Evolutionary conservation across 2,797 vertebrate genomes (phyloP), one percentile per base, ranked within the genome.

Genomic region (Babyrousa celebensis): DNA sequence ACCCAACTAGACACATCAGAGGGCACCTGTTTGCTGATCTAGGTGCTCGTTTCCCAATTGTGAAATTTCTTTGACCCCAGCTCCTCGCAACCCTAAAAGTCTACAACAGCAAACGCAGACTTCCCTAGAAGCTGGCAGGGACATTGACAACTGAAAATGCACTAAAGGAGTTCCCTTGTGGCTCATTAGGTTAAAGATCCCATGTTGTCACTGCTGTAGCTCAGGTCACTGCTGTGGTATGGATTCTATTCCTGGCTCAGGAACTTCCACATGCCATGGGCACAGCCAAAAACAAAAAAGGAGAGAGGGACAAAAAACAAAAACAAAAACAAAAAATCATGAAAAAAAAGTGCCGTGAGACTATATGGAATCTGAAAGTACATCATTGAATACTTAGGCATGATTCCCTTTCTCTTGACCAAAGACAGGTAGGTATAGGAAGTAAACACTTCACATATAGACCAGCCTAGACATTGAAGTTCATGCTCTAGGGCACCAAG

Each of bases 101-200:
- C 40, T 65, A 62, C 88, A 52, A 56, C n/a, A 70, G 48, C 23
- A 68, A 56, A 27, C 12, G 68, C 29, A 43, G 62, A 43, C 62
- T 40, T 14, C 23, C 18, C 11, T 56, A 18, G 56, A 65, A 88
- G 14, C 36, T 32, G 78, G 7, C 15, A 25, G 17, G 54, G 67
- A 58, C 36, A 65, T 40, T 86, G 60, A 75, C 25, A 80, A 77
- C 15, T 70, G 82, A 80, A 96, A 94, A 94, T 65, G 43, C 77
- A 75, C 29, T n/a, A 10, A 18, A 25, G 36, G 36, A 36, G 36
- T 36, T 36, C 36, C 36, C 36, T 36, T 36, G 36, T 36, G 36
- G 36, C 36, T 36, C 36, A 36, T 36, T 36, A 36, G 36, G 36
- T 36, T 36, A 36, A 36, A 36, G 36, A 36, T 36, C 36, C 36